Base-by-base conservation (phyloP, 2,888 invertebrate genomes). In the Dryomyza anilis region DNA sequence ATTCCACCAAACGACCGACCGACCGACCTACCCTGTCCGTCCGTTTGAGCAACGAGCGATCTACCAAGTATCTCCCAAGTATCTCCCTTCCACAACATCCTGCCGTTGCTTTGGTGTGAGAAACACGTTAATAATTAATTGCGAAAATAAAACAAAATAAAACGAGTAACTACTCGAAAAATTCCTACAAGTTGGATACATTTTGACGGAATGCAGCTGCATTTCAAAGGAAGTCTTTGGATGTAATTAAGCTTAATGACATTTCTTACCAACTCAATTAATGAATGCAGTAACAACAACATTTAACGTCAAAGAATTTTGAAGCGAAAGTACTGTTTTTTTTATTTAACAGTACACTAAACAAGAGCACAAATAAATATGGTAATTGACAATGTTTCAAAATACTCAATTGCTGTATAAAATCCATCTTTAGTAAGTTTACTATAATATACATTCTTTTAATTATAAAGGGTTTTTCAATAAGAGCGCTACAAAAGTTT, bases 231-330 rank as follows among this genome's bases (percentile, higher is more conserved):
- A n/a, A n/a, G n/a, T 16, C n/a, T 29, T 19, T 19, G 25, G 23
- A 33, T 55, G 33, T 55, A 33, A 55, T 55, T 55, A 33, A 16
- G 36, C 55, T 55, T 55, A 55, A 55, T 55, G 33, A 55, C 23
- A 36, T 10, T 33, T 55, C 10, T 21, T 36, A 36, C 55, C 55
- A 55, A 55, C 55, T 55, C 36, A 55, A 55, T 55, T 55, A 55
- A 21, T 14, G 23, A n/a, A n/a, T n/a, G n/a, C n/a, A n/a, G n/a
- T n/a, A n/a, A n/a, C n/a, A n/a, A n/a, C n/a, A n/a, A n/a, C n/a
- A n/a, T n/a, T n/a, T n/a, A n/a, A n/a, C n/a, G n/a, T n/a, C n/a
- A n/a, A n/a, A n/a, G n/a, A n/a, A n/a, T n/a, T n/a, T n/a, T n/a
- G n/a, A n/a, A n/a, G n/a, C n/a, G n/a, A n/a, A n/a, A n/a, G n/a